A percentile compares a stretch with the other conserved stretches of the same genome.
Evolutionary conservation across 2,113 vertebrate genomes (phyloP).

Genomic region (Bungarus multicinctus): DNA sequence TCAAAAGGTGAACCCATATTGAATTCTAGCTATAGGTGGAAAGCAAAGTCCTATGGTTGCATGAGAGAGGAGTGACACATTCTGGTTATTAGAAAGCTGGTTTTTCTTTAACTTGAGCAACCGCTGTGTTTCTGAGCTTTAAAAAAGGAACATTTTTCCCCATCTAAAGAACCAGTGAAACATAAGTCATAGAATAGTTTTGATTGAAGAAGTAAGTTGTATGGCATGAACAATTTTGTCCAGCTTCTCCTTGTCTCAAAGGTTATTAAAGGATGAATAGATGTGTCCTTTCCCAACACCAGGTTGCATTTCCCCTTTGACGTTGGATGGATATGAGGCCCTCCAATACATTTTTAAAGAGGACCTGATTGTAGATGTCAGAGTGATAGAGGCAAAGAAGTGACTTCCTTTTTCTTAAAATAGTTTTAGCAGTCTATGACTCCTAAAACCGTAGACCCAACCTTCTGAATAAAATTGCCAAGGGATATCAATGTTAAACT

Average conservation of each 20-base stretch:
- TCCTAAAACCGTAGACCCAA: not conserved
- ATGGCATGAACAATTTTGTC: not conserved
- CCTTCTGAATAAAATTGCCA: not conserved
- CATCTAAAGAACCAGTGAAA: not conserved
- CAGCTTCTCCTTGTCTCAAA: not conserved
- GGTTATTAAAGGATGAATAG: not conserved
- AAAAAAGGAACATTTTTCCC: not conserved
- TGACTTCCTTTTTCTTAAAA: not conserved
- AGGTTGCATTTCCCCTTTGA: not conserved
- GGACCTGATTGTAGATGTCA: not conserved
- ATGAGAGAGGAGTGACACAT: not conserved
- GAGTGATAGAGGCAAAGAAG: not conserved
- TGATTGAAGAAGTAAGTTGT: not conserved
- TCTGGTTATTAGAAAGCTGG: not conserved
- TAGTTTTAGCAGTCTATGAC: not conserved
- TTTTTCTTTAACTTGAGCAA: not conserved
- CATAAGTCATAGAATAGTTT: not conserved
- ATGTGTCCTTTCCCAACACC: not conserved
- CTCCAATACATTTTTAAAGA: not conserved
- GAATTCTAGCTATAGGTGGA: not conserved
- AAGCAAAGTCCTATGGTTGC: not conserved
- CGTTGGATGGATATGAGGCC: not conserved
- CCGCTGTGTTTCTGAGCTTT: not conserved
- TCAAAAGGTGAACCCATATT: not conserved
- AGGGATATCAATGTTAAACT: not conserved